These are phyloP conservation scores for Pyrrhia umbra DNA, from an alignment of 2,888 invertebrate species.

Conservation along the genomic window DNA sequence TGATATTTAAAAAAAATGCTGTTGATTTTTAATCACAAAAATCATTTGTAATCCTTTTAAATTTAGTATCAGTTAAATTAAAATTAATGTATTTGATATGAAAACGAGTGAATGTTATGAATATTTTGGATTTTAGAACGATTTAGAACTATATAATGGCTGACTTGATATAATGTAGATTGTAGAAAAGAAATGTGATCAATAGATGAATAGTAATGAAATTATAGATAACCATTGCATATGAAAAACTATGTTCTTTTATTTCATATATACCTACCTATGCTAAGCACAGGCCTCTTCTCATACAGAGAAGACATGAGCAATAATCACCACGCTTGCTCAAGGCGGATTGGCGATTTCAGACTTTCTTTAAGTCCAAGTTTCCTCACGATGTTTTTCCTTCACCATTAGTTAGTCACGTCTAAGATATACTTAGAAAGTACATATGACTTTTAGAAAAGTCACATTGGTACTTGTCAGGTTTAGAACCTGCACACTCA, in stretches of 20 bases:
- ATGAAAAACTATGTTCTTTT: slow-evolving; percentile 20
- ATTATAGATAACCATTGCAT: slow-evolving; percentile 61
- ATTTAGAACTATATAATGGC: slow-evolving; percentile 33
- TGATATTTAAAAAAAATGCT: not conserved
- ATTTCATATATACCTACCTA: not conserved
- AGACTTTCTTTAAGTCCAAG: too few relatives aligned
- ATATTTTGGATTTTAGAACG: slow-evolving; percentile 17
- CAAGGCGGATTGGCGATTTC: too few relatives aligned
- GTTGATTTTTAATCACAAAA: slow-evolving; percentile 5
- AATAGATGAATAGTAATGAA: slow-evolving; percentile 54
- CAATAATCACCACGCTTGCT: too few relatives aligned
- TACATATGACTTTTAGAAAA: too few relatives aligned
- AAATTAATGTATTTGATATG: slow-evolving; percentile 22
- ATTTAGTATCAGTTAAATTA: slow-evolving; percentile 23
- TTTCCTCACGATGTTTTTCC: too few relatives aligned
- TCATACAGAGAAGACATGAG: too few relatives aligned
- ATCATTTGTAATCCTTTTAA: slow-evolving; percentile 15
- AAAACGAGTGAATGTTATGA: slow-evolving; percentile 37
- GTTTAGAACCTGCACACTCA: too few relatives aligned
- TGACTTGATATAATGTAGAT: slow-evolving; percentile 48
- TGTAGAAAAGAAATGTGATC: slow-evolving; percentile 47
- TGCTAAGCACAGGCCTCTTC: too few relatives aligned
- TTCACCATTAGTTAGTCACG: too few relatives aligned
- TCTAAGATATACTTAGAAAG: too few relatives aligned
- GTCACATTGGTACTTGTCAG: too few relatives aligned